These are phyloP conservation scores for Chionis minor DNA, from an alignment of 2,113 vertebrate genomes.

Conservation along the genomic window DNA sequence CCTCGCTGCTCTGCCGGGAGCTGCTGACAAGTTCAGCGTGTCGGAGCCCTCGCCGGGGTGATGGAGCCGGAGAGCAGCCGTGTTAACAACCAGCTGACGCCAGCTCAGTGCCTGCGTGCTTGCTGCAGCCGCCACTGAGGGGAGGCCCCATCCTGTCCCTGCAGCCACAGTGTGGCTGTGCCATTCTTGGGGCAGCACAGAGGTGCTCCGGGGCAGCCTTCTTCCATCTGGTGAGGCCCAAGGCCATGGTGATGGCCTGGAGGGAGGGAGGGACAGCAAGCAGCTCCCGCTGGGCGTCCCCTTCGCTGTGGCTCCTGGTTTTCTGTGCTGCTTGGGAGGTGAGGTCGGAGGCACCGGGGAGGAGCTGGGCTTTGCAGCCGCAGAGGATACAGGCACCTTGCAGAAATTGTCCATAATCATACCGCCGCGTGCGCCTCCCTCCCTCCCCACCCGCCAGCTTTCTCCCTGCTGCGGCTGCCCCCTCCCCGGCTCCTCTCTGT, in stretches of 20 bases:
- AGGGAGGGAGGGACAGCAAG: neutral
- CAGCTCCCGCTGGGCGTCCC: neutral
- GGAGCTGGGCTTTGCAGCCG: neutral
- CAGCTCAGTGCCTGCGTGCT: neutral
- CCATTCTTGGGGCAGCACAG: accelerated
- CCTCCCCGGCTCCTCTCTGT: neutral
- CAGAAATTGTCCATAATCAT: neutral
- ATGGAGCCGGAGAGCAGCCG: neutral
- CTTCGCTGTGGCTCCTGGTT: neutral
- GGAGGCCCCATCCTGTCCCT: neutral
- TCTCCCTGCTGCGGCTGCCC: neutral
- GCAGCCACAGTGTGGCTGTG: neutral
- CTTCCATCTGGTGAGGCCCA: neutral
- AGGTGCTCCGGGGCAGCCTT: neutral
- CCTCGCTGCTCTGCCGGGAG: accelerated
- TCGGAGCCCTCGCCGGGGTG: neutral
- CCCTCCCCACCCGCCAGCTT: neutral
- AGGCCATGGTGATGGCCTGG: neutral
- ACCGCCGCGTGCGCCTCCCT: accelerated
- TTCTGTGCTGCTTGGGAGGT: neutral
- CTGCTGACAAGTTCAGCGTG: neutral
- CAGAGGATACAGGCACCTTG: neutral
- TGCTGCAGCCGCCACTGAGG: accelerated
- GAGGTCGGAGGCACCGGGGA: neutral
- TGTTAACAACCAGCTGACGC: neutral